A percentile compares a stretch with the other conserved stretches of the same genome.
Conservation (phyloP, 2,797 vertebrate genomes). For the Sciaenops ocellatus region DNA sequence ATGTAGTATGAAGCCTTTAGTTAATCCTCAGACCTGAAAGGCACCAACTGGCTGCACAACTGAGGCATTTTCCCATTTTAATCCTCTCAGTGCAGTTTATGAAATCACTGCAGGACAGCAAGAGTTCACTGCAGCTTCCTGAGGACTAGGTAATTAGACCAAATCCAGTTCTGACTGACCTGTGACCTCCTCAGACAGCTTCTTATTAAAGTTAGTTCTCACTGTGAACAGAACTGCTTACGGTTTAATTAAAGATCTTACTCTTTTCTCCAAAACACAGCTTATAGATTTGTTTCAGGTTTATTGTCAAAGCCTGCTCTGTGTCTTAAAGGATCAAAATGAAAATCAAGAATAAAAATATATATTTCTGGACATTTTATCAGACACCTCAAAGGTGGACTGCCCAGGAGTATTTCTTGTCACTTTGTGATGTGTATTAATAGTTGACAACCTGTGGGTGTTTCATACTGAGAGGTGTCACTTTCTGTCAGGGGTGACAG, state of each 20-base stretch:
- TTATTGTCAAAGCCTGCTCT: neutral
- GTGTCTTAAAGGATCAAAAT: neutral
- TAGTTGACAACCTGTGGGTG: slow-evolving; percentile 35
- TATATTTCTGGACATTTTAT: neutral
- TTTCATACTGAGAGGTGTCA: slow-evolving; percentile 42
- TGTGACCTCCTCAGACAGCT: slow-evolving; percentile 5
- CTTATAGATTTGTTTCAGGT: accelerated
- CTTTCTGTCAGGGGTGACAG: slow-evolving; percentile 25
- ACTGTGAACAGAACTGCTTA: neutral
- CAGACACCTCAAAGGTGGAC: slow-evolving; percentile 2
- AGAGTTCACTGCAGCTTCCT: neutral
- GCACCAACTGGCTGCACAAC: neutral
- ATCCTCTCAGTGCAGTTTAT: neutral
- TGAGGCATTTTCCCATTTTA: slow-evolving; percentile 7
- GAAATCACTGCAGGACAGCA: slow-evolving; percentile 12
- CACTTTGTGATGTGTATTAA: slow-evolving; percentile 15
- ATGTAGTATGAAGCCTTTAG: neutral
- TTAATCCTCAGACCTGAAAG: neutral
- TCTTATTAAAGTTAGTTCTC: slow-evolving; percentile 25
- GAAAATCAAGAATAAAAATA: neutral
- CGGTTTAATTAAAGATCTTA: neutral
- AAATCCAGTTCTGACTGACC: slow-evolving; percentile 17
- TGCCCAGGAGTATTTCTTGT: slow-evolving; percentile 23
- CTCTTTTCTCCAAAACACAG: neutral
- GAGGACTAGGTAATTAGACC: slow-evolving; percentile 25